A percentile compares a stretch with the other conserved stretches of the same genome.
These are phyloP conservation scores for Parazoanthus atlanticus DNA, from an alignment of 92 coral and sea anemone genomes.

Conservation along the genomic window DNA sequence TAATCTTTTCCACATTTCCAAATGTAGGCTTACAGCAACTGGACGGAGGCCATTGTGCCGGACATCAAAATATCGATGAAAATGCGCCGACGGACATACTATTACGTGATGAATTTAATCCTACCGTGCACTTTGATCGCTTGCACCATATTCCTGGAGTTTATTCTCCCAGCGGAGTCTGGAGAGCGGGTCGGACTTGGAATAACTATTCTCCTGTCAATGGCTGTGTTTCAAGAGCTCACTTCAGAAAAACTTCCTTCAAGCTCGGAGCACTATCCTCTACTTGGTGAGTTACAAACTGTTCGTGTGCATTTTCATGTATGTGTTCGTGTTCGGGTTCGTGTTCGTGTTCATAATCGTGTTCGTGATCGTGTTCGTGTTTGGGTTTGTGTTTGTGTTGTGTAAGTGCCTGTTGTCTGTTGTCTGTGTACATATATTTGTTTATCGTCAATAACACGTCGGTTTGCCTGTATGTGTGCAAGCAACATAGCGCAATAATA, in stretches of 20 bases:
- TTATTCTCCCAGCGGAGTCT: conserved; percentile 93
- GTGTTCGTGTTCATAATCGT: background rate
- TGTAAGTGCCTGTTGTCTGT: background rate
- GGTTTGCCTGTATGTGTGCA: background rate
- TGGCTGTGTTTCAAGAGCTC: conserved; percentile 92
- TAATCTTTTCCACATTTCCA: background rate
- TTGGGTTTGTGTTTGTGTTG: background rate
- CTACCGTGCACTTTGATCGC: conserved; percentile 89
- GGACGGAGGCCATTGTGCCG: conserved; percentile 41
- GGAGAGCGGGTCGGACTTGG: conserved; percentile 94
- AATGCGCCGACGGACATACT: conserved; percentile 84
- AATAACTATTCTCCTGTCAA: conserved; percentile 81
- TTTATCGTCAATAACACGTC: too few relatives aligned
- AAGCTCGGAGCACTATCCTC: conserved; percentile 91
- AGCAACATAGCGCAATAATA: too few relatives aligned
- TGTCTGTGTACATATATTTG: too few relatives aligned
- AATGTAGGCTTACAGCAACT: conserved; percentile 15
- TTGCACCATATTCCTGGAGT: conserved; percentile 89
- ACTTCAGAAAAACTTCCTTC: conserved; percentile 92
- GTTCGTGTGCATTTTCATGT: background rate
- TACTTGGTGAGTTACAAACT: conserved; percentile 62
- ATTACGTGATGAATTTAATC: conserved; percentile 90
- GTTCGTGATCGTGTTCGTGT: too few relatives aligned
- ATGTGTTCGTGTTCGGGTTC: background rate
- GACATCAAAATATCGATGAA: conserved; percentile 71